Evolutionary conservation across 2,797 vertebrate species (phyloP).

Genomic region (Xyrichtys novacula): DNA sequence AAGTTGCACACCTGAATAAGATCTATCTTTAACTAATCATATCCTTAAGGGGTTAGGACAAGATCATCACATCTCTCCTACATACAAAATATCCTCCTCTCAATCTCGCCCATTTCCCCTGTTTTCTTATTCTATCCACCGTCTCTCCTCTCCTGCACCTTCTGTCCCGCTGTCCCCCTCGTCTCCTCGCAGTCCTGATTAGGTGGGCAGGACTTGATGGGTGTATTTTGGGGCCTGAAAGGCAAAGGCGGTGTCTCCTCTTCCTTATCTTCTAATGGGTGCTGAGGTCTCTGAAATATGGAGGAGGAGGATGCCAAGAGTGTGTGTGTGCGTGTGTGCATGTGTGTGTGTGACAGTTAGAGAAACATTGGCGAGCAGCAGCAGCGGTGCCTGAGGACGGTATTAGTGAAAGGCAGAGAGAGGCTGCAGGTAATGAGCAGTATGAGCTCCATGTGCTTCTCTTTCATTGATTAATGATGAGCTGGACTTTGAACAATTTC

Average conservation of each 20-base stretch:
- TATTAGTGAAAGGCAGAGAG: constrained; percentile 59
- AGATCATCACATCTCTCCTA: background rate
- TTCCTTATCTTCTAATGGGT: background rate
- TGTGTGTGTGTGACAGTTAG: background rate
- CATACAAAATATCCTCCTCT: background rate
- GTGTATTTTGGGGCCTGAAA: constrained; percentile 45
- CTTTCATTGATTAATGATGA: constrained; percentile 73
- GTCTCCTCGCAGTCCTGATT: background rate
- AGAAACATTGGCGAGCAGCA: constrained; percentile 1
- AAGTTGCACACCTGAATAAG: too few species aligned
- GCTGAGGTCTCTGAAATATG: background rate
- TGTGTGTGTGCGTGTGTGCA: background rate
- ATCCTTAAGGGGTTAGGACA: background rate
- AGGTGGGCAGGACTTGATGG: background rate
- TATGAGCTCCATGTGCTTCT: constrained; percentile 54
- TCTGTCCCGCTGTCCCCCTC: background rate
- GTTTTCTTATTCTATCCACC: constrained; percentile 61
- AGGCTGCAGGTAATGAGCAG: constrained; percentile 71
- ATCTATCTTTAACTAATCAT: too few species aligned
- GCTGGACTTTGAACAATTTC: constrained; percentile 71
- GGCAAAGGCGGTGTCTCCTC: background rate
- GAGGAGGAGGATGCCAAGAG: background rate
- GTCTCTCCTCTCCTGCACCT: background rate
- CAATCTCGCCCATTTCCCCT: background rate
- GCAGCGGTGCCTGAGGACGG: constrained; percentile 62